These are phyloP conservation scores for Zeuzera pyrina DNA, from an alignment of 2,888 invertebrate species.

Conservation along the genomic window DNA sequence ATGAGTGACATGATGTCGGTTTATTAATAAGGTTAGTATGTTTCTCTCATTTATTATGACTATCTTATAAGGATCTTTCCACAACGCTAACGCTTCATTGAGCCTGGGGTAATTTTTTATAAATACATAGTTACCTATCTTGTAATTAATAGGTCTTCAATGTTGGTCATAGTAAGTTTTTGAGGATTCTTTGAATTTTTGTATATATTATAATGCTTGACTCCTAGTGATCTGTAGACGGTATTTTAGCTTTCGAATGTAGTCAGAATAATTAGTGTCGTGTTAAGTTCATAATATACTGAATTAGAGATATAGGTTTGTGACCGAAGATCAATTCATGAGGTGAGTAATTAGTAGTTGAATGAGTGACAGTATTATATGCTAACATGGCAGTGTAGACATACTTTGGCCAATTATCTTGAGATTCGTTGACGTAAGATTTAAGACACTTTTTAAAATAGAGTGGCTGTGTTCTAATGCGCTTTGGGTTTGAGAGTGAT, in stretches of 20 bases:
- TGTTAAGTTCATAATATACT: constrained; percentile 10
- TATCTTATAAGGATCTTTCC: constrained; percentile 1
- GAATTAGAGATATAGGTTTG: constrained; percentile 25
- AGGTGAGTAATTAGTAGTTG: constrained; percentile 25
- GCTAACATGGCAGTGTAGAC: constrained; percentile 24
- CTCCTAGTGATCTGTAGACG: not conserved
- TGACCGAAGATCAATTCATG: constrained; percentile 15
- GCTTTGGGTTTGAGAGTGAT: constrained; percentile 20
- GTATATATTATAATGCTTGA: not conserved
- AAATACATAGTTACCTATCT: not conserved
- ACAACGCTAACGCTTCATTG: not conserved
- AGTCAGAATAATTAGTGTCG: constrained; percentile 15
- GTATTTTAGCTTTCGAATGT: constrained; percentile 2
- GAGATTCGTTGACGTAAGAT: constrained; percentile 14
- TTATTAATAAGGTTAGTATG: no score
- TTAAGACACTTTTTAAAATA: constrained; percentile 18
- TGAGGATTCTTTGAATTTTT: not conserved
- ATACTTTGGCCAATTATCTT: constrained; percentile 27
- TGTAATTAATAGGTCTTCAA: no score
- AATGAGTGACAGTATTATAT: constrained; percentile 26
- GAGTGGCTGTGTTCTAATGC: constrained; percentile 16
- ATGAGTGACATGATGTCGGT: no score
- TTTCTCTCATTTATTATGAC: no score
- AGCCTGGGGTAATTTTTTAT: constrained; percentile 2
- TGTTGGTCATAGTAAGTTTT: no score